These are phyloP conservation scores for Lepus americanus DNA, from an alignment of 2,113 vertebrate species.

Conservation along the genomic window DNA sequence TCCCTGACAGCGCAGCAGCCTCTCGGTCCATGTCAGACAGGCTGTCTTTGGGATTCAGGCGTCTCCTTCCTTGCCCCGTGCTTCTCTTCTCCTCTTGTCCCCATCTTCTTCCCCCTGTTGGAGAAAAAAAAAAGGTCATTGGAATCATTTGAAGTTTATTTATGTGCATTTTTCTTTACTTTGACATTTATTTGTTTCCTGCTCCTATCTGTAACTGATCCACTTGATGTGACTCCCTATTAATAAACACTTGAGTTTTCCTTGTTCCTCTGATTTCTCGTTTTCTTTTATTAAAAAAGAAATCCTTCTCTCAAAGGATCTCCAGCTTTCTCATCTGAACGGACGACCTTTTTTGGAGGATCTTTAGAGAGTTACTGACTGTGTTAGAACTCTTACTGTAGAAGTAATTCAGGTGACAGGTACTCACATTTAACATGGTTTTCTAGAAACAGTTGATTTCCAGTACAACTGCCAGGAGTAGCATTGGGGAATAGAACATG, in stretches of 20 bases:
- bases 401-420: constrained; percentile 42
- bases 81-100: not conserved
- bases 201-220: constrained; percentile 75
- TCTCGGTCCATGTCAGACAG: not conserved
- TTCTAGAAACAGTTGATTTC: constrained; percentile 64
- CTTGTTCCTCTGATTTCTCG: not conserved
- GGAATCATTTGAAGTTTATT: not conserved
- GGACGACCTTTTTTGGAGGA: constrained; percentile 24
- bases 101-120: not conserved
- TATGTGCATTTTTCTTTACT: constrained; percentile 70
- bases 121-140: not conserved
- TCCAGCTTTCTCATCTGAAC: not conserved
- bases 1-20: not conserved
- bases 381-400: not conserved
- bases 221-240: not conserved
- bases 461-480: constrained; percentile 33
- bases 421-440: constrained; percentile 51
- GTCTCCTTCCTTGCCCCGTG: not conserved
- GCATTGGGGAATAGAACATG: not conserved
- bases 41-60: not conserved
- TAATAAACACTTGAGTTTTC: not conserved
- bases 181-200: constrained; percentile 83
- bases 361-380: constrained; percentile 49
- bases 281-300: not conserved
- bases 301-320: not conserved